Evolutionary conservation across 2,888 invertebrate genomes (phyloP), one percentile per base, ranked within the genome.

Genomic region (Tolmerus cingulatus): DNA sequence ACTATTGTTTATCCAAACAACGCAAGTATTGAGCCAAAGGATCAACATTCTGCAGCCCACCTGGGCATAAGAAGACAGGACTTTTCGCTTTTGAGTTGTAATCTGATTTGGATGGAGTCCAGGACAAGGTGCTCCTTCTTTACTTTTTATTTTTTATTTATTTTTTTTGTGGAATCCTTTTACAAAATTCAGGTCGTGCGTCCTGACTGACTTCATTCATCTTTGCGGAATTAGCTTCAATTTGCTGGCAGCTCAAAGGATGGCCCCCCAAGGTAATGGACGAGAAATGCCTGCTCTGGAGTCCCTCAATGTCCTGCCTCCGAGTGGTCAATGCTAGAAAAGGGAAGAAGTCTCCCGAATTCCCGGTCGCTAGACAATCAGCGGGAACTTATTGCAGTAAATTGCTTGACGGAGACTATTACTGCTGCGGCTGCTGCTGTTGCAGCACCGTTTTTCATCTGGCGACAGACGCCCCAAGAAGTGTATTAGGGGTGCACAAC

Each of bases 171-270:
- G 12, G 66, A 66, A 66, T 66, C 66, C 12, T 66, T 66, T 66
- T 27, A 23, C 9, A 8, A 23, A 66, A 66, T 66, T 14, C 66
- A 66, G 23, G 66, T 66, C 66, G 23, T 66, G 23, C 66, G 23
- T 66, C 27, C 23, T 27, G 12, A 12, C 66, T 23, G 66, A 66
- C 66, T 66, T 27, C 66, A 66, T 77, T 40, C 77, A 40, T 77
- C 77, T 40, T 77, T 77, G 19, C 77, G 77, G n/a, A 77, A 77
- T 77, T 77, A 40, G 77, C 40, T 37, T 77, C 77, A 77, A 77
- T 77, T 37, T 77, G 19, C 34, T 77, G 77, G 77, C 77, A 77
- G 77, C 77, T 77, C 77, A 77, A 77, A 77, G 19, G 77, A 77
- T 9, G 40, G 37, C 14, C 37, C 40, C 40, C 77, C 40, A 40